These are phyloP conservation scores for Silurus meridionalis DNA, from an alignment of 2,113 vertebrate species.

Conservation along the genomic window DNA sequence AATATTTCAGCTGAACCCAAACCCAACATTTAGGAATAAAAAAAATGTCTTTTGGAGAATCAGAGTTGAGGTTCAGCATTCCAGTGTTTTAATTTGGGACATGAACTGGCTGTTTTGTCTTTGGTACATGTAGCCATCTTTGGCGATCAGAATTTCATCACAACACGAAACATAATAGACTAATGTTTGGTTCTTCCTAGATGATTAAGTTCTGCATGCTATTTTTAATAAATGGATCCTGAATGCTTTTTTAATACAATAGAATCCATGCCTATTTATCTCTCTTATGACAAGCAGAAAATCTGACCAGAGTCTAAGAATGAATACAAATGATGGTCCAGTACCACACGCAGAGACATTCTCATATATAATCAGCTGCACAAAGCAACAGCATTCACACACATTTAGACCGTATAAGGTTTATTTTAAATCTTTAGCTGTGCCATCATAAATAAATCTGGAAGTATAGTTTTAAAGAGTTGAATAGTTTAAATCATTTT, in stretches of 20 bases:
- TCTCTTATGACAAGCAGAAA: slow-evolving; percentile 75
- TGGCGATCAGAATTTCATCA: slow-evolving; percentile 20
- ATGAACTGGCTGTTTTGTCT: not conserved
- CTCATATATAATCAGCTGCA: slow-evolving; percentile 17
- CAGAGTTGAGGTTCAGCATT: not conserved
- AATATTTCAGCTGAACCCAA: not conserved
- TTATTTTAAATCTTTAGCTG: not conserved
- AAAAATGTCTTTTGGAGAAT: not conserved
- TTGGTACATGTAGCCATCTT: not conserved
- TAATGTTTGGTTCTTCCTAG: slow-evolving; percentile 53
- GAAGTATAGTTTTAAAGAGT: no score
- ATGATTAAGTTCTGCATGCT: slow-evolving; percentile 62
- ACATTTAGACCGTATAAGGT: not conserved
- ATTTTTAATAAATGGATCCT: slow-evolving; percentile 59
- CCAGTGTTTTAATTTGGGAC: not conserved
- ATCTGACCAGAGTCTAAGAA: slow-evolving; percentile 73
- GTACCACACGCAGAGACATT: slow-evolving; percentile 62
- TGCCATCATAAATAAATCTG: not conserved
- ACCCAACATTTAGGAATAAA: not conserved
- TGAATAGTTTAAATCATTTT: not conserved
- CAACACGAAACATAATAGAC: slow-evolving; percentile 40
- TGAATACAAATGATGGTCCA: slow-evolving; percentile 71
- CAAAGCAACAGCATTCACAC: not conserved
- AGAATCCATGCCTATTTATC: slow-evolving; percentile 61
- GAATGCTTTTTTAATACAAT: slow-evolving; percentile 58